Evolutionary conservation across 2,888 invertebrate species (phyloP).

Genomic region (Ochlodes sylvanus): DNA sequence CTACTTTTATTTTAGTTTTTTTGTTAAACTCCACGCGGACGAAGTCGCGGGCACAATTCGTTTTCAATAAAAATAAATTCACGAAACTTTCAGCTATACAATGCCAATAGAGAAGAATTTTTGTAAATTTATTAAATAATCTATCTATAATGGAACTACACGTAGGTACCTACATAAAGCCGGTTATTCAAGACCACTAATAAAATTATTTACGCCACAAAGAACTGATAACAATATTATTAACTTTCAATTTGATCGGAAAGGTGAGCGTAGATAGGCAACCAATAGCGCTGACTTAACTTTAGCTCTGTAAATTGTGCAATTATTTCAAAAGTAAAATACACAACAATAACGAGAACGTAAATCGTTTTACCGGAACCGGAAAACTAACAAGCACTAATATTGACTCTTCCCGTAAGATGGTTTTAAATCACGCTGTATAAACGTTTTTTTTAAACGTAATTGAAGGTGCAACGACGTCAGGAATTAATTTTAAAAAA

Average conservation of each 20-base stretch:
- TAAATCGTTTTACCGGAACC: neutral
- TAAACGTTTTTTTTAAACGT: neutral
- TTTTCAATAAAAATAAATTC: no score
- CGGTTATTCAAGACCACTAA: slow-evolving; percentile 1
- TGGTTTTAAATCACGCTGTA: neutral
- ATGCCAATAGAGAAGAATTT: no score
- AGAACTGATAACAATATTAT: slow-evolving; percentile 21
- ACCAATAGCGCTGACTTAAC: neutral
- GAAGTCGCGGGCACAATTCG: no score
- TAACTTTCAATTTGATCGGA: slow-evolving; percentile 44
- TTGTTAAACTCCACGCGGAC: no score
- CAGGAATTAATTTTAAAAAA: slow-evolving; percentile 19
- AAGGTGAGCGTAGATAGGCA: slow-evolving; percentile 40
- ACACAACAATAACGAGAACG: neutral
- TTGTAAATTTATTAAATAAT: no score
- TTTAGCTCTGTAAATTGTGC: neutral
- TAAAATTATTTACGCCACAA: slow-evolving; percentile 7
- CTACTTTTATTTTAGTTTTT: no score
- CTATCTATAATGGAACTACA: no score
- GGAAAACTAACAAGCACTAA: neutral
- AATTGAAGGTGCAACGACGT: neutral
- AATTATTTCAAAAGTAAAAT: slow-evolving; percentile 2
- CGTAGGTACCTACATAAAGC: neutral
- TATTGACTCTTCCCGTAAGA: neutral
- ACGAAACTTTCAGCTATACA: no score